phyloP scores from a whole-genome alignment of 2,888 invertebrate genomes.

The Spisula solida region DNA sequence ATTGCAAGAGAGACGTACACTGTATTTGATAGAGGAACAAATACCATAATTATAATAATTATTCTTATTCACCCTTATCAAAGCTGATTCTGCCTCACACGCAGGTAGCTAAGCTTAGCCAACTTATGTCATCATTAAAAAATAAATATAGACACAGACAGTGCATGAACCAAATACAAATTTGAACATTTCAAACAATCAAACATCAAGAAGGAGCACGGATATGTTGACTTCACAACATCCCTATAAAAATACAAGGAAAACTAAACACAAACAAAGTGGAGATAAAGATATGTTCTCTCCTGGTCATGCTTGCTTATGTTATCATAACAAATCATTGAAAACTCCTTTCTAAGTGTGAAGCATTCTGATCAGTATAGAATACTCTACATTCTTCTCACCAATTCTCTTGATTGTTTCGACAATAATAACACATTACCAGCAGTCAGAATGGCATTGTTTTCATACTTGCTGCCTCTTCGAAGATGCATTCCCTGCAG shows the following conservation, averaged over 20 bases:
- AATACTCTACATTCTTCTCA: slow-evolving; percentile 38
- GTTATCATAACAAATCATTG: slow-evolving; percentile 22
- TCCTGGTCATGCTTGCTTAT: slow-evolving; percentile 24
- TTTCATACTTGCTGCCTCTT: slow-evolving; percentile 37
- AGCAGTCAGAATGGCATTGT: slow-evolving; percentile 45
- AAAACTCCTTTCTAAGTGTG: slow-evolving; percentile 26
- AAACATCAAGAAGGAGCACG: not conserved
- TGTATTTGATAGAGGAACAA: not conserved
- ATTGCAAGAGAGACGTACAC: not conserved
- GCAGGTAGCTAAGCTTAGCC: not conserved
- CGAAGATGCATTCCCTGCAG: slow-evolving; percentile 34
- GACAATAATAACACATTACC: slow-evolving; percentile 54
- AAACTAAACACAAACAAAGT: slow-evolving; percentile 3
- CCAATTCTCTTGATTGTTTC: slow-evolving; percentile 52
- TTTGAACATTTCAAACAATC: slow-evolving; percentile 9
- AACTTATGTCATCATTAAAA: not conserved
- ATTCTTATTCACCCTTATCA: not conserved
- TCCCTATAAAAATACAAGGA: not conserved
- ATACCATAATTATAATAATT: not conserved
- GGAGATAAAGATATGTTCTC: slow-evolving; percentile 8
- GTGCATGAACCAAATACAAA: not conserved
- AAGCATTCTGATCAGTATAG: slow-evolving; percentile 37
- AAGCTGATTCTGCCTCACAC: not conserved
- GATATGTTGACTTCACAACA: not conserved
- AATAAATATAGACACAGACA: not conserved